A percentile compares a stretch with the other conserved stretches of the same genome.
phyloP scores from a whole-genome alignment of 2,113 vertebrate species.

The Microtus richardsoni region DNA sequence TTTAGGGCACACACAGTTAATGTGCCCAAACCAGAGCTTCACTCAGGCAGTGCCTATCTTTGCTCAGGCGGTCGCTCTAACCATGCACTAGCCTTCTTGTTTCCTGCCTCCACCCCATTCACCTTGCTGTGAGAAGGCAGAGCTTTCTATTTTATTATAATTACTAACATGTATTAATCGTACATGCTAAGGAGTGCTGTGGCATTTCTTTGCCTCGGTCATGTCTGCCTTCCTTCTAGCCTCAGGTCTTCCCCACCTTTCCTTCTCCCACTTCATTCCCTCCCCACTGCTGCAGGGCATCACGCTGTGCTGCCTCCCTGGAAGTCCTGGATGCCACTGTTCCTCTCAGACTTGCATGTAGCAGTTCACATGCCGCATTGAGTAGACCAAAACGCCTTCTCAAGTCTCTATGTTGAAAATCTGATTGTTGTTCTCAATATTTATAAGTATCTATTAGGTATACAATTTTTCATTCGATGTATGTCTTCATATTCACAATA shows the following conservation, averaged over 20 bases:
- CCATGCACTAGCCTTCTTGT: background rate
- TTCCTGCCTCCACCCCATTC: background rate
- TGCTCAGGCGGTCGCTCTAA: background rate
- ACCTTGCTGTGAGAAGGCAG: slow-evolving; percentile 25
- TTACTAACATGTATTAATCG: background rate
- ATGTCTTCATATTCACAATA: slow-evolving; percentile 26
- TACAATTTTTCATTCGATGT: slow-evolving; percentile 4
- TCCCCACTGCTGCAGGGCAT: background rate
- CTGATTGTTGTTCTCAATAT: background rate
- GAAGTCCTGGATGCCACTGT: background rate
- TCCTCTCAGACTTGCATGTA: slow-evolving; percentile 19
- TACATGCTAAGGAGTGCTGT: too few relatives aligned
- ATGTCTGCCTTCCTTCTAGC: background rate
- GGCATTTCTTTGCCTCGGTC: background rate
- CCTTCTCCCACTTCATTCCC: background rate
- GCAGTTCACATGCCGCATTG: background rate
- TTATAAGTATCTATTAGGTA: background rate
- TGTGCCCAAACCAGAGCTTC: background rate
- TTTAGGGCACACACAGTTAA: background rate
- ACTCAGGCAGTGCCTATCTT: background rate
- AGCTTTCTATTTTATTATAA: background rate
- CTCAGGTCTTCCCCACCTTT: background rate
- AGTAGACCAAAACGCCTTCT: background rate
- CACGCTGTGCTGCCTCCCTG: background rate
- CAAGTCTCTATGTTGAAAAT: slow-evolving; percentile 15